Conservation (phyloP, 2,113 vertebrate genomes). For the Microtus richardsoni region DNA sequence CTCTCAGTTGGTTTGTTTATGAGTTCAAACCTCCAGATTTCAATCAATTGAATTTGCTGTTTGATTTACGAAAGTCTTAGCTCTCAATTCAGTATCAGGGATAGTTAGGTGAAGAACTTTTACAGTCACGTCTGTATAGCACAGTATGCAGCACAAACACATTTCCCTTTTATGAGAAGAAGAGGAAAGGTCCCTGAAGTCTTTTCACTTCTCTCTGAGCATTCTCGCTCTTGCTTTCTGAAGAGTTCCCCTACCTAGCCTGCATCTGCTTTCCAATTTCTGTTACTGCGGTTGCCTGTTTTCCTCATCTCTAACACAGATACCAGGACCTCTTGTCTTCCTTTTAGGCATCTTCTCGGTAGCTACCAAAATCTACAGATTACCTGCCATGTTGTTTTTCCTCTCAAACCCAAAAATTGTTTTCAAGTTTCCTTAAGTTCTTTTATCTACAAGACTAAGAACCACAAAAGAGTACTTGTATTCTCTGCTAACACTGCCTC, state of each 20-base stretch:
- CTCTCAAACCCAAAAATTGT: background rate
- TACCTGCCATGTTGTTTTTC: background rate
- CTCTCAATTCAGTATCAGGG: background rate
- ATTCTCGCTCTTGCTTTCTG: background rate
- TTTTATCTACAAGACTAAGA: background rate
- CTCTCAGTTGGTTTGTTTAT: background rate
- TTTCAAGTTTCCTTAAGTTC: background rate
- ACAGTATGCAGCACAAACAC: background rate
- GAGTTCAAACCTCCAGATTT: background rate
- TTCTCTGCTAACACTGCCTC: background rate
- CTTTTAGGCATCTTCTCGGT: background rate
- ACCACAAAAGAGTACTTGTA: background rate
- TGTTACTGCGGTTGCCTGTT: background rate
- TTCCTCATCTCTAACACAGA: background rate
- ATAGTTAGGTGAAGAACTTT: background rate
- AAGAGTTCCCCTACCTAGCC: background rate
- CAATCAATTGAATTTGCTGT: background rate
- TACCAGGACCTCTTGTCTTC: background rate
- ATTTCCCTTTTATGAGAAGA: slow-evolving; percentile 39
- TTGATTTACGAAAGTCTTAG: background rate
- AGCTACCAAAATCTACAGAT: background rate
- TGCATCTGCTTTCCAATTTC: background rate
- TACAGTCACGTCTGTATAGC: background rate
- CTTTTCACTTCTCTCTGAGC: slow-evolving; percentile 10
- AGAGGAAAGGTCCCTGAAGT: background rate